Percentiles rank a stretch among this genome's conserved stretches.
These are phyloP conservation scores for mouse (Mus musculus) DNA, from an alignment of 2,113 vertebrate genomes.

Conservation along the genomic window DNA sequence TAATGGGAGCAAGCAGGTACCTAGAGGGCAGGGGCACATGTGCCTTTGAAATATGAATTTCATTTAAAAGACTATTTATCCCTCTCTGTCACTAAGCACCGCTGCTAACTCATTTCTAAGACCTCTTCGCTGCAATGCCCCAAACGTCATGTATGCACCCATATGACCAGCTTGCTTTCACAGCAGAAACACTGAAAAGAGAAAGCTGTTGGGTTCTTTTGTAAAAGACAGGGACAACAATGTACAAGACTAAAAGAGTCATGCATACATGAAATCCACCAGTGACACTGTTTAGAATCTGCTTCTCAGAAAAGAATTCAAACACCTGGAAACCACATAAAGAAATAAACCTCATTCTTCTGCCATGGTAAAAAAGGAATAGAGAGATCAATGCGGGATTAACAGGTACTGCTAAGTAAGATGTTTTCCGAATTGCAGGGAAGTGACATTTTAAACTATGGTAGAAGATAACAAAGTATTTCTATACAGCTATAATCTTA, in stretches of 20 bases:
- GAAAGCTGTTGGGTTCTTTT: background rate
- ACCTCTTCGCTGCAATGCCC: background rate
- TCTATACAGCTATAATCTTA: background rate
- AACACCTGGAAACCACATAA: background rate
- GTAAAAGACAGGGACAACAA: conserved; percentile 22
- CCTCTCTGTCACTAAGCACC: background rate
- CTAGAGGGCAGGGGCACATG: background rate
- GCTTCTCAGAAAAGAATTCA: conserved; percentile 31
- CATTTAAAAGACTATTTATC: background rate
- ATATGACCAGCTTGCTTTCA: background rate
- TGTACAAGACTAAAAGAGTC: conserved; percentile 4
- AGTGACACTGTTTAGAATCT: background rate
- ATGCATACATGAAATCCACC: background rate
- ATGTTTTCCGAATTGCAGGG: background rate
- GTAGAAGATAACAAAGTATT: conserved; percentile 20
- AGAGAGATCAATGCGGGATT: background rate
- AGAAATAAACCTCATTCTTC: conserved; percentile 33
- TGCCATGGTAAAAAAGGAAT: background rate
- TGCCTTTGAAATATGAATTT: conserved; percentile 8
- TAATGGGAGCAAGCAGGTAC: background rate
- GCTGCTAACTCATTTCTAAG: background rate
- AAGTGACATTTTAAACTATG: background rate
- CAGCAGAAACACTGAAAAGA: background rate
- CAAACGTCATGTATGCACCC: background rate
- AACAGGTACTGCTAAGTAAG: background rate